phyloP scores from a whole-genome alignment of 1,140 invertebrate species.

The Drosophila orosa region DNA sequence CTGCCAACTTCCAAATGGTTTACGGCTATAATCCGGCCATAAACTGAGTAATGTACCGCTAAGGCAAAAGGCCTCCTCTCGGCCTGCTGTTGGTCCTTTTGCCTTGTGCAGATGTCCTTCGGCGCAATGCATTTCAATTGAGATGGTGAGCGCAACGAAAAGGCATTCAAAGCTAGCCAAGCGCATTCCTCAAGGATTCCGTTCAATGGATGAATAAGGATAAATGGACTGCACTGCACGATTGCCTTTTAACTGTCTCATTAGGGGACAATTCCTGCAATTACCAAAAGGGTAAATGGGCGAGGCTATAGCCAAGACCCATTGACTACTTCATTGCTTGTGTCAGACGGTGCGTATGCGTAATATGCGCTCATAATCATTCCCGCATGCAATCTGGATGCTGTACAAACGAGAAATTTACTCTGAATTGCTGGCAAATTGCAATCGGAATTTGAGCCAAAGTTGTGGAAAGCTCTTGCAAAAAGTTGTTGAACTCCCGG shows the following conservation, averaged over 20 bases:
- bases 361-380: slow-evolving; percentile 59
- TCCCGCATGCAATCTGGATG: slow-evolving; percentile 23
- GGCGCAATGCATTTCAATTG: slow-evolving; percentile 51
- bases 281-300: slow-evolving; percentile 36
- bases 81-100: slow-evolving; percentile 4
- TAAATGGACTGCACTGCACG: slow-evolving; percentile 23
- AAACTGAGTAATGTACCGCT: slow-evolving; percentile 47
- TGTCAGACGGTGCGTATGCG: slow-evolving; percentile 55
- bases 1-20: slow-evolving; percentile 44
- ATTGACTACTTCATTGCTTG: slow-evolving; percentile 8
- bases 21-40: slow-evolving; percentile 54
- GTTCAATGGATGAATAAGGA: neutral
- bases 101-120: slow-evolving; percentile 56
- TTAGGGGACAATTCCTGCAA: slow-evolving; percentile 55
- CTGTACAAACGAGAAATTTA: slow-evolving; percentile 22
- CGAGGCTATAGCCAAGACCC: neutral
- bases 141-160: slow-evolving; percentile 35
- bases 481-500: slow-evolving; percentile 44
- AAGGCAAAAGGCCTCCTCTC: slow-evolving; percentile 24
- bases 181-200: slow-evolving; percentile 43
- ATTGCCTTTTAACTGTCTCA: slow-evolving; percentile 67
- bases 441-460: slow-evolving; percentile 26
- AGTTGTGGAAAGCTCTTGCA: slow-evolving; percentile 29
- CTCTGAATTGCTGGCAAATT: slow-evolving; percentile 49
- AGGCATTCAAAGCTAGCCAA: slow-evolving; percentile 63